A percentile compares a stretch with the other conserved stretches of the same genome.
Evolutionary conservation across 2,797 vertebrate genomes (phyloP).

Genomic region (Dermochelys coriacea): DNA sequence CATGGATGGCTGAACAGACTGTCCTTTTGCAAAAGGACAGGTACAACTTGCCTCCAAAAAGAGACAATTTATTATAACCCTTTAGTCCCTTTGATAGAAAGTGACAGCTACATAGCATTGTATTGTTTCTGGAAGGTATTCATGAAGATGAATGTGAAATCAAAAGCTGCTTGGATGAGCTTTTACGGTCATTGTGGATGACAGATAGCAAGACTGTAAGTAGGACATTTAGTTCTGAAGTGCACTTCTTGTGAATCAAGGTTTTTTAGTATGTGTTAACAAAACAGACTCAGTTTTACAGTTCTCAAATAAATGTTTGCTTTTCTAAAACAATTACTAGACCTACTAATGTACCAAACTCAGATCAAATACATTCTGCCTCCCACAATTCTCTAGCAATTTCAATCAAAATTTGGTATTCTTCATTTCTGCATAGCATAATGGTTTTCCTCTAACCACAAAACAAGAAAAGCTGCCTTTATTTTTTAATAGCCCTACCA

Average conservation of each 20-base stretch:
- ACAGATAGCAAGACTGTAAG: not conserved
- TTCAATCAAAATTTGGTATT: not conserved
- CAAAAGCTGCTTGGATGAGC: not conserved
- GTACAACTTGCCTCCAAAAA: not conserved
- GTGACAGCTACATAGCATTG: not conserved
- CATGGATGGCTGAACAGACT: not conserved
- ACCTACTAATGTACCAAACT: not conserved
- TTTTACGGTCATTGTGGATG: not conserved
- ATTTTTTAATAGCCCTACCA: not conserved
- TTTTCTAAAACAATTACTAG: slow-evolving; percentile 21
- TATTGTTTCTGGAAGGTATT: not conserved
- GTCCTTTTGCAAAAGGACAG: slow-evolving; percentile 16
- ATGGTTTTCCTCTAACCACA: not conserved
- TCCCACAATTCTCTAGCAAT: not conserved
- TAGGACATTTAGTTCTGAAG: not conserved
- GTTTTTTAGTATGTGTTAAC: not conserved
- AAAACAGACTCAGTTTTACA: not conserved
- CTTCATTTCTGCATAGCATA: not conserved
- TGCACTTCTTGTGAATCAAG: not conserved
- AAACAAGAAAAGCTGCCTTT: not conserved
- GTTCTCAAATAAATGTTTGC: slow-evolving; percentile 17
- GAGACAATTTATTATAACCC: not conserved
- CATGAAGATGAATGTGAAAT: not conserved
- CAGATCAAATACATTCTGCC: not conserved
- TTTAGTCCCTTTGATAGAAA: not conserved